phyloP scores from a whole-genome alignment of 1,140 invertebrate species.

The Polypedilum pembai region DNA sequence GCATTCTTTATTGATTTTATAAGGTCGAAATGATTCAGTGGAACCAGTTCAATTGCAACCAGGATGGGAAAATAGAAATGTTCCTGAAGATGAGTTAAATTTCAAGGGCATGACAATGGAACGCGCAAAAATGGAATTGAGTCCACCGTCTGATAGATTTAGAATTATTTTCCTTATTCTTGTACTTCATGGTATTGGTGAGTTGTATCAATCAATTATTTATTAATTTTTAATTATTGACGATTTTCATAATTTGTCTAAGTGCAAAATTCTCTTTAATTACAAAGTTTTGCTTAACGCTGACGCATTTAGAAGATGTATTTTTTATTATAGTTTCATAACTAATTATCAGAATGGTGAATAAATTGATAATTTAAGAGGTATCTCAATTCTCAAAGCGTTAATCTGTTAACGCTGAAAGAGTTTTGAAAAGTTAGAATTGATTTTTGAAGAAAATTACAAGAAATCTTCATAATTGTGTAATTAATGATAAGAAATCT shows the following conservation, averaged over 20 bases:
- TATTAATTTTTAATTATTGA: neutral
- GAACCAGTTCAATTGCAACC: constrained; percentile 76
- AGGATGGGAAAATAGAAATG: constrained; percentile 76
- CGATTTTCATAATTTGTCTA: neutral
- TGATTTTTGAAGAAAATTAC: no score
- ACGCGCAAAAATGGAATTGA: constrained; percentile 58
- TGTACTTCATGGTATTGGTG: constrained; percentile 83
- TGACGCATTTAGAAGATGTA: no score
- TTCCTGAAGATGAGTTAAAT: constrained; percentile 76
- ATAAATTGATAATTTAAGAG: no score
- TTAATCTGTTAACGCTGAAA: no score
- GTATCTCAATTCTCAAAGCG: no score
- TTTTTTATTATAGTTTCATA: no score
- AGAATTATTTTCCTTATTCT: constrained; percentile 85
- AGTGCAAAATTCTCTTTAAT: no score
- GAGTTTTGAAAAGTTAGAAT: no score
- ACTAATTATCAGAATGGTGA: no score
- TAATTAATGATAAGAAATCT: no score
- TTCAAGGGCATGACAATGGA: constrained; percentile 71
- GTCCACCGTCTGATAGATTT: constrained; percentile 70
- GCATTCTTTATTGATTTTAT: neutral
- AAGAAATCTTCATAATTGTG: no score
- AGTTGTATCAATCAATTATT: neutral
- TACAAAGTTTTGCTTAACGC: no score
- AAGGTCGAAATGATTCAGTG: constrained; percentile 34